Percentiles rank a stretch among this genome's conserved stretches.
phyloP scores from a whole-genome alignment of 2,797 vertebrate species.

The Microctenopoma stevenorrisi region DNA sequence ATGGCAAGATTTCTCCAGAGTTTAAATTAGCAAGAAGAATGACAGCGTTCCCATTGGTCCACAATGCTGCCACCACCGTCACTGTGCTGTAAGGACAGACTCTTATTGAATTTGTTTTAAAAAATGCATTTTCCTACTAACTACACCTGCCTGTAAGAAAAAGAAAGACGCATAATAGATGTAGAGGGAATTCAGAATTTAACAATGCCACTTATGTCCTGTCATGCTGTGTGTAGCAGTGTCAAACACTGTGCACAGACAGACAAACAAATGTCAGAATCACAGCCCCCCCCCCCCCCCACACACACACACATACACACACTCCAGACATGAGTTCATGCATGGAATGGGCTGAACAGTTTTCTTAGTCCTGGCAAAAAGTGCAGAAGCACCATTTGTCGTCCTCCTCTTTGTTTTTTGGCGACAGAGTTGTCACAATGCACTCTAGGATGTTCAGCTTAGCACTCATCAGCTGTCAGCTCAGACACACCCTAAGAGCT shows the following conservation, averaged over 20 bases:
- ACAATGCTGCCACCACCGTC: background rate
- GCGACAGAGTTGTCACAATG: conserved; percentile 55
- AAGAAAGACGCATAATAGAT: background rate
- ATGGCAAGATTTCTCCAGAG: no score
- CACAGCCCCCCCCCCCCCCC: conserved; percentile 33
- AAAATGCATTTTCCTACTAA: background rate
- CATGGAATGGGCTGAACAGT: conserved; percentile 39
- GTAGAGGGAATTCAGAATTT: conserved; percentile 3
- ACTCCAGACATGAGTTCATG: conserved; percentile 51
- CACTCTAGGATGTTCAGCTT: conserved; percentile 53
- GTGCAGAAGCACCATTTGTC: conserved; percentile 54
- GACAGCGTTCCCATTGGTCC: no score
- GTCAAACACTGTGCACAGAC: conserved; percentile 11
- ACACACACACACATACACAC: no score
- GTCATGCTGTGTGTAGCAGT: conserved; percentile 16
- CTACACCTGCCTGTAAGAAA: conserved; percentile 8
- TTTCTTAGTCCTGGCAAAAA: conserved; percentile 33
- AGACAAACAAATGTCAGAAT: conserved; percentile 11
- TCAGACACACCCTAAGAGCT: conserved; percentile 16
- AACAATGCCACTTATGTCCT: conserved; percentile 12
- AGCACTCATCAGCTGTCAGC: conserved; percentile 62
- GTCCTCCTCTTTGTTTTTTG: conserved; percentile 31
- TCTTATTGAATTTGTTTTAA: conserved; percentile 16
- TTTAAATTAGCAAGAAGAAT: no score
- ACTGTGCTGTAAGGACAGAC: background rate